Evolutionary conservation across 2,888 invertebrate genomes (phyloP).

Genomic region (Brenthis hecate): DNA sequence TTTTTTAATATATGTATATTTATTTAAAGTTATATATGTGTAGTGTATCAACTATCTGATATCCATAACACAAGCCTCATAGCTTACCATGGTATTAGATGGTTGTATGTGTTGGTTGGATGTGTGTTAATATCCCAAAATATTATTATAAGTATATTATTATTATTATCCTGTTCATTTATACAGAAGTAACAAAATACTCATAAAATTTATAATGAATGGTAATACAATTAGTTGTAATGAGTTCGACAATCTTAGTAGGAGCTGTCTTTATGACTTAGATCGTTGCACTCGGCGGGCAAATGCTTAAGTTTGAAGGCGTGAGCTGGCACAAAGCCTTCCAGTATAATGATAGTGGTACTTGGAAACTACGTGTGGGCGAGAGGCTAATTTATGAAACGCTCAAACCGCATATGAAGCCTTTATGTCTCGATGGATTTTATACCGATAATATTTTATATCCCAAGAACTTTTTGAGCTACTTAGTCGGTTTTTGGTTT

Average conservation of each 20-base stretch:
- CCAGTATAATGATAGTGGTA: slow-evolving; percentile 36
- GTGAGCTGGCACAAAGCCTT: slow-evolving; percentile 40
- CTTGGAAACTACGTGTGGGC: slow-evolving; percentile 56
- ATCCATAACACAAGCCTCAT: too few species aligned
- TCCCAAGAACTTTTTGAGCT: background rate
- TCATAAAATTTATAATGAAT: background rate
- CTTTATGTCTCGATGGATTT: slow-evolving; percentile 28
- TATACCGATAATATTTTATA: slow-evolving; percentile 24
- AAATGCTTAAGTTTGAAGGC: slow-evolving; percentile 35
- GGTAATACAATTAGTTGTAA: slow-evolving; percentile 5
- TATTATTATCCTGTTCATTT: too few species aligned
- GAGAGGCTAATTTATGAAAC: slow-evolving; percentile 56
- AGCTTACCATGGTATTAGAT: too few species aligned
- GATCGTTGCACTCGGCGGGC: slow-evolving; percentile 35
- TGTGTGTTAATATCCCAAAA: too few species aligned
- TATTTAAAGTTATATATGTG: too few species aligned
- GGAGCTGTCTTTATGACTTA: slow-evolving; percentile 24
- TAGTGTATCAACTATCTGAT: too few species aligned
- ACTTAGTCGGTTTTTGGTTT: background rate
- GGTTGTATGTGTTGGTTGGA: too few species aligned
- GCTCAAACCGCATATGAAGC: slow-evolving; percentile 39
- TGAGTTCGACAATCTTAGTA: slow-evolving; percentile 20
- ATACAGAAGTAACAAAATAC: background rate
- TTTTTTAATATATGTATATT: too few species aligned
- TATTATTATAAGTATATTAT: too few species aligned